A percentile compares a stretch with the other conserved stretches of the same genome.
phyloP scores from a whole-genome alignment of 2,113 vertebrate genomes.

The Plecotus auritus region DNA sequence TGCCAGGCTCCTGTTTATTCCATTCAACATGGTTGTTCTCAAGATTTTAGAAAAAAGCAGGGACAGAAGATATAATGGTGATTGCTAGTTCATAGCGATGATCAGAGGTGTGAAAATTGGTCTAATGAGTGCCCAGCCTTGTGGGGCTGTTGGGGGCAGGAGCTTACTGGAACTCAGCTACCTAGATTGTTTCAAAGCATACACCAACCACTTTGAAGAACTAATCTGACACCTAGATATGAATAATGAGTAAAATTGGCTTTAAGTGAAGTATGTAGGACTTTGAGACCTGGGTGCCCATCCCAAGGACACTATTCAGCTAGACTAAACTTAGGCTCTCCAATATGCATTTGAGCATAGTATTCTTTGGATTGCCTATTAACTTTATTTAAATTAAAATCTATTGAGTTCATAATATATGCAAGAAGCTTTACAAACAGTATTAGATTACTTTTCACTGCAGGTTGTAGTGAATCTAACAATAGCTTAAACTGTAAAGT shows the following conservation, averaged over 20 bases:
- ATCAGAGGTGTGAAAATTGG: background rate
- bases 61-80: background rate
- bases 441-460: background rate
- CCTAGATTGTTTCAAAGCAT: background rate
- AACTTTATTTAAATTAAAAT: background rate
- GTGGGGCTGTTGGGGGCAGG: background rate
- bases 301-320: background rate
- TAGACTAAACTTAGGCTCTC: background rate
- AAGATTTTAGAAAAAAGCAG: background rate
- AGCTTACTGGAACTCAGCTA: background rate
- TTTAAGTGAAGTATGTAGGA: background rate
- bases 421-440: background rate
- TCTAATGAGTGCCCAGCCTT: background rate
- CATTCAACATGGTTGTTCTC: background rate
- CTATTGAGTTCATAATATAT: background rate
- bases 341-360: background rate
- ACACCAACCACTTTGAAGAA: background rate
- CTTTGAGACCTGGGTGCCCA: background rate
- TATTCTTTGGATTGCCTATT: background rate
- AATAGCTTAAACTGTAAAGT: background rate
- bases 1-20: background rate
- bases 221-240: background rate
- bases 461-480: background rate
- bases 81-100: background rate
- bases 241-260: background rate